These are phyloP conservation scores for Epinephelus moara DNA, from an alignment of 2,113 vertebrate species.

Conservation along the genomic window DNA sequence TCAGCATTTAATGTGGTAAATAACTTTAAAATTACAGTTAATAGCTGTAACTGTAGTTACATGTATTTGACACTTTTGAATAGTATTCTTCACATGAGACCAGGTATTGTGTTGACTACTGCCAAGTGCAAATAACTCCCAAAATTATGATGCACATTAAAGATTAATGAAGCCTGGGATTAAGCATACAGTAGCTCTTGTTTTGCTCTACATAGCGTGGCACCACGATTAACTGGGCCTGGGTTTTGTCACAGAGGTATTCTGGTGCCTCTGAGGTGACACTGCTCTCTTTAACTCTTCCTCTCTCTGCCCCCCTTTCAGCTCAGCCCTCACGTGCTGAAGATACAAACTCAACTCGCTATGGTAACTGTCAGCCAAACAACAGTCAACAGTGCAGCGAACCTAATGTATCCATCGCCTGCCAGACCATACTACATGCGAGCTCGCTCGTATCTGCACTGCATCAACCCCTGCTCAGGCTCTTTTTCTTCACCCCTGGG, in stretches of 20 bases:
- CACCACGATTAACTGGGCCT: slow-evolving; percentile 43
- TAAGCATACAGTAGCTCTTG: slow-evolving; percentile 23
- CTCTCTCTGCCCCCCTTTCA: slow-evolving; percentile 54
- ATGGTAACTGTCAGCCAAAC: slow-evolving; percentile 80
- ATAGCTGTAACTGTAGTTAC: background rate
- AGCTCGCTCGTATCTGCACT: slow-evolving; percentile 61
- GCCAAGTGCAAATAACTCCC: slow-evolving; percentile 6
- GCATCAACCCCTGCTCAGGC: slow-evolving; percentile 55
- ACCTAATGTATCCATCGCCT: slow-evolving; percentile 16
- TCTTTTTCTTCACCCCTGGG: slow-evolving; percentile 44
- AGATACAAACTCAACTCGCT: slow-evolving; percentile 63
- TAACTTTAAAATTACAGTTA: background rate
- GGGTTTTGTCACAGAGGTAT: slow-evolving; percentile 59
- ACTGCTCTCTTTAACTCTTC: slow-evolving; percentile 46
- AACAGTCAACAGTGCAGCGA: slow-evolving; percentile 71
- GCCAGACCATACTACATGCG: slow-evolving; percentile 55
- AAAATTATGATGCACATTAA: slow-evolving; percentile 8
- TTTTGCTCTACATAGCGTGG: slow-evolving; percentile 38
- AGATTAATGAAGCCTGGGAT: slow-evolving; percentile 8
- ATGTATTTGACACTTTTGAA: background rate
- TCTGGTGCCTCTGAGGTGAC: slow-evolving; percentile 64
- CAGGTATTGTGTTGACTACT: background rate
- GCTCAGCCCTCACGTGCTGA: slow-evolving; percentile 60
- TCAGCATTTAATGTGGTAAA: background rate
- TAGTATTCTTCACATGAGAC: background rate